Evolutionary conservation across 2,888 invertebrate species (phyloP).

Genomic region (Phengaris alcon): DNA sequence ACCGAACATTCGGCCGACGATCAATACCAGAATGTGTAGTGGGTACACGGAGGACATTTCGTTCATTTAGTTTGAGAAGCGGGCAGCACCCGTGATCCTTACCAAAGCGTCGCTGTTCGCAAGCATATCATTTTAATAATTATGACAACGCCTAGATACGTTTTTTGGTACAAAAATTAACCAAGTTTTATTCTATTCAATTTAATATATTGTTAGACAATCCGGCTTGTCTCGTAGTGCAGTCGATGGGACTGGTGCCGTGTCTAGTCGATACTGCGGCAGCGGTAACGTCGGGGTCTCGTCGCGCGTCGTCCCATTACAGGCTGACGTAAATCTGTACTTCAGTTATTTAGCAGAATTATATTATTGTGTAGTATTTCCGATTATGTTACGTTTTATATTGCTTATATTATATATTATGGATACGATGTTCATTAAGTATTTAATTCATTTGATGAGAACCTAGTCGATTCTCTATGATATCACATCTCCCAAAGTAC

Average conservation of each 20-base stretch:
- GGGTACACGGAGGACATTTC: slow-evolving; percentile 52
- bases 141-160: slow-evolving; percentile 67
- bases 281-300: not conserved
- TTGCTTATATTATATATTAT: slow-evolving; percentile 79
- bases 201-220: slow-evolving; percentile 73
- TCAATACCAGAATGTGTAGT: slow-evolving; percentile 75
- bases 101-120: slow-evolving; percentile 77
- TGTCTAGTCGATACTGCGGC: slow-evolving; percentile 56
- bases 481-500: slow-evolving; percentile 81
- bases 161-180: slow-evolving; percentile 74
- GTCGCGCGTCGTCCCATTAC: slow-evolving; percentile 49
- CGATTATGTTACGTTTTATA: slow-evolving; percentile 79
- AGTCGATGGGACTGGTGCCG: slow-evolving; percentile 47
- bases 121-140: slow-evolving; percentile 73
- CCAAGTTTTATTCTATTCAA: slow-evolving; percentile 72
- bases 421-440: slow-evolving; percentile 77
- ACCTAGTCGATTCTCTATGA: slow-evolving; percentile 79
- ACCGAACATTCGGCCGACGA: slow-evolving; percentile 67
- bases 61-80: slow-evolving; percentile 56
- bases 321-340: slow-evolving; percentile 59
- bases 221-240: slow-evolving; percentile 64
- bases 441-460: slow-evolving; percentile 79
- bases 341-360: slow-evolving; percentile 79
- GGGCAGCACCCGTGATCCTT: slow-evolving; percentile 64
- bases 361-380: slow-evolving; percentile 77